phyloP scores from a whole-genome alignment of 2,888 invertebrate species.

The Drosophila mimetica region DNA sequence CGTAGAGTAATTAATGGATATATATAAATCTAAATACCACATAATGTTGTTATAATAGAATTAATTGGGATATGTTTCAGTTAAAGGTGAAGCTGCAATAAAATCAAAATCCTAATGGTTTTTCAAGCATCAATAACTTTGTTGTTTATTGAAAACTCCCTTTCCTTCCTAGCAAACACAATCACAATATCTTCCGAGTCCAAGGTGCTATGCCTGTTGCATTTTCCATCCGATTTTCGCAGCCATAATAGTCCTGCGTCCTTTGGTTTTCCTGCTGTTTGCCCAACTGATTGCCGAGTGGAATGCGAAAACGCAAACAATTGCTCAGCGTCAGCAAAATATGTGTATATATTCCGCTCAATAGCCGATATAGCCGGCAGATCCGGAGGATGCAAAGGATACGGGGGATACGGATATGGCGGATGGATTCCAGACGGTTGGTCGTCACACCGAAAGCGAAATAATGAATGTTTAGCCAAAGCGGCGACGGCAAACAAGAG shows the following conservation, averaged over 20 bases:
- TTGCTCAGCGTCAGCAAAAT: slow-evolving; percentile 36
- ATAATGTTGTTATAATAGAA: not conserved
- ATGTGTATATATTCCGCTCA: slow-evolving; percentile 4
- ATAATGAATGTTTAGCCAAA: slow-evolving; percentile 51
- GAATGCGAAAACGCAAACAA: slow-evolving; percentile 37
- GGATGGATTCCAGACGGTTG: slow-evolving; percentile 42
- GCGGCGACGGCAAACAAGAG: slow-evolving; percentile 40
- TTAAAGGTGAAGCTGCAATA: not conserved
- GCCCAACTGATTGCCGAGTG: slow-evolving; percentile 48
- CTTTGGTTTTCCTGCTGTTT: slow-evolving; percentile 24
- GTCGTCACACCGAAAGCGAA: slow-evolving; percentile 36
- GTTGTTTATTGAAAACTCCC: not conserved
- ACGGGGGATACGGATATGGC: not conserved
- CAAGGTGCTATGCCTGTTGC: slow-evolving; percentile 14
- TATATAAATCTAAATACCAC: too few species aligned
- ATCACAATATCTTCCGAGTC: not conserved
- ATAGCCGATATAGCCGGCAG: slow-evolving; percentile 3
- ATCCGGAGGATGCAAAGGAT: not conserved
- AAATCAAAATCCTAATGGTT: not conserved
- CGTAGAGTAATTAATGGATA: too few species aligned
- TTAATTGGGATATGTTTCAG: not conserved
- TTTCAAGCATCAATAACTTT: not conserved
- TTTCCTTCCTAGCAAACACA: not conserved
- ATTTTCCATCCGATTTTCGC: not conserved
- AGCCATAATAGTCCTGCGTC: not conserved